Conservation (phyloP, 2,113 vertebrate species). For the Eublepharis macularius region DNA sequence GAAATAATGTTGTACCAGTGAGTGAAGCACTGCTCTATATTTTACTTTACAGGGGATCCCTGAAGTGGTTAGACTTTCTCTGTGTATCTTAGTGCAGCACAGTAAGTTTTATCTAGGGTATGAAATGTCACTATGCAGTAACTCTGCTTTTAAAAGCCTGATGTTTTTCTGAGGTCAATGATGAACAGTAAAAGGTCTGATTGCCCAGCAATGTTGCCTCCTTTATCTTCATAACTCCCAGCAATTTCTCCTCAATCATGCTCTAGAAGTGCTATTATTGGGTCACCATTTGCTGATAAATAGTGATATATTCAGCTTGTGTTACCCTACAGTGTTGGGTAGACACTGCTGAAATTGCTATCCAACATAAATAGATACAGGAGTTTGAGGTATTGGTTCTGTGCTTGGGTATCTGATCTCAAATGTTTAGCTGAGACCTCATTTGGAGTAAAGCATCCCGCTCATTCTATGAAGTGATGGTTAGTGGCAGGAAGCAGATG, state of each 20-base stretch:
- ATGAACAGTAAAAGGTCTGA: constrained; percentile 68
- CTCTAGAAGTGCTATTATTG: constrained; percentile 44
- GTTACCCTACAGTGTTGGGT: not conserved
- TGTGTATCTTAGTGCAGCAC: fast-evolving
- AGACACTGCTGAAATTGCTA: constrained; percentile 21
- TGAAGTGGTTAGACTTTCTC: not conserved
- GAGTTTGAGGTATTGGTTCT: constrained; percentile 37
- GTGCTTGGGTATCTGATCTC: constrained; percentile 36
- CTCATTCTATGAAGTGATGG: not conserved
- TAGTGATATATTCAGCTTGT: constrained; percentile 26
- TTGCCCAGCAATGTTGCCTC: constrained; percentile 23
- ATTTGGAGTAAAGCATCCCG: not conserved
- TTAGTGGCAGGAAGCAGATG: not conserved
- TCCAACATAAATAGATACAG: constrained; percentile 51
- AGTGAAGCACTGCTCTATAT: not conserved
- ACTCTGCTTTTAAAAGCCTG: not conserved
- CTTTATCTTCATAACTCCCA: constrained; percentile 47
- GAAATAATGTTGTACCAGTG: not conserved
- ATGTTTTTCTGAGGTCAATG: constrained; percentile 57
- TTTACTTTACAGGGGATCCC: not conserved
- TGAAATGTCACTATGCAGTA: not conserved
- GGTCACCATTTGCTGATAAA: constrained; percentile 54
- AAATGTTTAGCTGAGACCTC: constrained; percentile 59
- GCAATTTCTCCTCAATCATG: constrained; percentile 39
- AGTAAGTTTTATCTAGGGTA: constrained; percentile 2